Base-by-base conservation (phyloP, 2,797 vertebrate species). In the Macroramphosus scolopax region DNA sequence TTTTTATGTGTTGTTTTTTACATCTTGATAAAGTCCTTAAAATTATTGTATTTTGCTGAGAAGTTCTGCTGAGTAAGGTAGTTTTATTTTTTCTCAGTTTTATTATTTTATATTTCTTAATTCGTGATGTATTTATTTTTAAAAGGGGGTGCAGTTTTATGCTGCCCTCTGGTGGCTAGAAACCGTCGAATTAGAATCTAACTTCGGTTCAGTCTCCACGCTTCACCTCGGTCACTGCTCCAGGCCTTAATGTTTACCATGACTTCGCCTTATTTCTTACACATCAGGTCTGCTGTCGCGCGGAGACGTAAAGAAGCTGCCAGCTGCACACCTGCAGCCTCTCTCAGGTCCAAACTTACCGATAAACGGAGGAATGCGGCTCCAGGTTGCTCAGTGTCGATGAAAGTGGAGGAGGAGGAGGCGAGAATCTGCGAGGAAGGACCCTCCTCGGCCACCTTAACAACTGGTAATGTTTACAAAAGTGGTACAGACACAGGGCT, bases 241-340 rank as follows among this genome's bases (percentile, higher is more conserved):
- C 34, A 28, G 31, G 14, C 5, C 54, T 7, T 45, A 2, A n/a
- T 17, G 20, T 51, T 28, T 1, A 59, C 5, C 4, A 91, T 85
- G 86, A 65, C 62, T 0, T 91, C 88, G 38, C 81, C 79, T 17
- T 91, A 89, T 49, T 90, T 91, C 40, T 39, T 8, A 12, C 52
- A 72, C 4, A 59, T 36, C 51, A 54, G 30, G 1, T 44, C 62
- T 38, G 24, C 51, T 2, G 3, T 63, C 6, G 59, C 59, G 6
- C 63, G 68, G 17, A 59, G 31, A 4, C 42, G 39, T 26, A 38
- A 3, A 13, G 48, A 13, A 15, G 12, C 44, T 2, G 30, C 28
- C 2, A 40, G 7, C 35, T 12, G 49, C 16, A 37, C 11, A 33
- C 40, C 50, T 18, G 42, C 57, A 3, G 30, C 40, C 2, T 54